phyloP scores from a whole-genome alignment of 2,888 invertebrate species.

The Ramazzottius varieornatus region DNA sequence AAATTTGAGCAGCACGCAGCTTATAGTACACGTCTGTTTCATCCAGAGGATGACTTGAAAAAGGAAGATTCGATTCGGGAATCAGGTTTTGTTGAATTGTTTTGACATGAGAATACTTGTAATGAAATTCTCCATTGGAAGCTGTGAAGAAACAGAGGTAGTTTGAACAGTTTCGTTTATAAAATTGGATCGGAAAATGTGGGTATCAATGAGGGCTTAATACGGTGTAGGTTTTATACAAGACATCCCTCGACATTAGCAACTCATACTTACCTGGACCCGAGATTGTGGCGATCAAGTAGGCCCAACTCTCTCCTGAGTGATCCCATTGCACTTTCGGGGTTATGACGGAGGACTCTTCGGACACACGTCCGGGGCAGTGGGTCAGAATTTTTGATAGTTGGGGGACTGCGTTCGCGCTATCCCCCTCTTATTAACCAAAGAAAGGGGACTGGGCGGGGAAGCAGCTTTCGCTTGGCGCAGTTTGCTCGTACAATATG shows the following conservation, averaged over 20 bases:
- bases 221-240: no score
- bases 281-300: not conserved
- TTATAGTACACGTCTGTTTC: no score
- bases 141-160: not conserved
- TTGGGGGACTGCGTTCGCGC: slow-evolving; percentile 4
- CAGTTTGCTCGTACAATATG: no score
- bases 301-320: not conserved
- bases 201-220: no score
- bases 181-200: no score
- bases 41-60: not conserved
- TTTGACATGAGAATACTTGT: no score
- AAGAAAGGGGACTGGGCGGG: no score
- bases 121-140: not conserved
- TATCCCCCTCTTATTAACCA: not conserved
- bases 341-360: not conserved
- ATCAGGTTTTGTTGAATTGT: no score
- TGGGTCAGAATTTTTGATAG: slow-evolving; percentile 4
- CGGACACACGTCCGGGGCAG: not conserved
- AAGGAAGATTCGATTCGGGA: no score
- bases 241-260: no score
- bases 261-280: slow-evolving; percentile 4
- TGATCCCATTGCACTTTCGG: slow-evolving; percentile 3
- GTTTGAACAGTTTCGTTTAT: not conserved
- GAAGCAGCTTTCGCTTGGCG: no score
- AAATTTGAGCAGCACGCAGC: no score